Evolutionary conservation across 2,888 invertebrate genomes (phyloP).

Genomic region (Rhabditophanes sp.): DNA sequence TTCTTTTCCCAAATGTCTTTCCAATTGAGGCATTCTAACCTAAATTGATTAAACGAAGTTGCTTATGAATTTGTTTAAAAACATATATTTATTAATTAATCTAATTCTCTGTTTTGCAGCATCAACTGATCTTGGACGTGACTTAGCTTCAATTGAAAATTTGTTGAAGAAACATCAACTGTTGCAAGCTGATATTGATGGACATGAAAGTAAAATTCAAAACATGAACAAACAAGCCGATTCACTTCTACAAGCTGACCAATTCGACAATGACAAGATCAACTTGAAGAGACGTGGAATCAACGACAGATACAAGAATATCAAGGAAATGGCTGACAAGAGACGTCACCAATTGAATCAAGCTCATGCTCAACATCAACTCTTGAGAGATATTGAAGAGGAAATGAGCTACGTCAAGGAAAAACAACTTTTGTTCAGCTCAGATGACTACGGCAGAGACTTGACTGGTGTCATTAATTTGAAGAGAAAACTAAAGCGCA

Average conservation of each 20-base stretch:
- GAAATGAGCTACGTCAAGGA: constrained; percentile 61
- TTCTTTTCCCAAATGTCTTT: no score
- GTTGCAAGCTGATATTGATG: constrained; percentile 89
- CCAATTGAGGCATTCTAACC: no score
- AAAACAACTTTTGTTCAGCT: constrained; percentile 86
- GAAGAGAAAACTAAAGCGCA: constrained; percentile 90
- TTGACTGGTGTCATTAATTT: constrained; percentile 93
- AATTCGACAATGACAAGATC: constrained; percentile 79
- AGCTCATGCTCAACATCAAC: constrained; percentile 92
- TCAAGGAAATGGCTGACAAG: constrained; percentile 65
- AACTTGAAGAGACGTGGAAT: constrained; percentile 78
- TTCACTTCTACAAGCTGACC: constrained; percentile 80
- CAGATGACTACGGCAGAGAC: constrained; percentile 94
- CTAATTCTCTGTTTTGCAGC: no score
- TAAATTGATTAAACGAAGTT: no score
- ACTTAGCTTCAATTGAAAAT: constrained; percentile 92
- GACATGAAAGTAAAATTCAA: constrained; percentile 57
- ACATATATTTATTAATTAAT: no score
- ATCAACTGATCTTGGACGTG: constrained; percentile 85
- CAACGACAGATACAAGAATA: constrained; percentile 74
- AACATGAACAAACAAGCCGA: constrained; percentile 63
- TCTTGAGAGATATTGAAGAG: constrained; percentile 96
- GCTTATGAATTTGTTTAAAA: no score
- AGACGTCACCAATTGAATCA: constrained; percentile 79
- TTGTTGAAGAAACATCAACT: constrained; percentile 84